Conservation (phyloP, 2,797 vertebrate genomes). For the Hydrocynus forskahlii region DNA sequence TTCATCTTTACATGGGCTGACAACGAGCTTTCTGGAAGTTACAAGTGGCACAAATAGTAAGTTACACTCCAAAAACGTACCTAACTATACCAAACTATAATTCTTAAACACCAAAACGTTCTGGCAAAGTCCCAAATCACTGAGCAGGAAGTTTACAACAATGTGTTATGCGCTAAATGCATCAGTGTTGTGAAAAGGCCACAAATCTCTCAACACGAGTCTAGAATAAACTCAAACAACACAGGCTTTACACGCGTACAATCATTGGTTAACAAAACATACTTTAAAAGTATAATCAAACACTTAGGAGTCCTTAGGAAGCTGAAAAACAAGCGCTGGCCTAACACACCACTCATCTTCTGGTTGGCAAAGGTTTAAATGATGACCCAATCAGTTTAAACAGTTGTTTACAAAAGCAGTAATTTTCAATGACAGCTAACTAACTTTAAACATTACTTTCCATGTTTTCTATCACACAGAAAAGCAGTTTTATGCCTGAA, state of each 20-base stretch:
- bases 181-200: background rate
- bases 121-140: background rate
- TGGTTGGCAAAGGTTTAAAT: no score
- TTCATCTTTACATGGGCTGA: background rate
- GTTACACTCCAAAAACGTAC: background rate
- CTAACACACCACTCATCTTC: background rate
- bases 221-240: background rate
- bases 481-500: no score
- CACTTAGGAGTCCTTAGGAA: background rate
- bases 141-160: slow-evolving; percentile 9
- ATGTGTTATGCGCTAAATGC: background rate
- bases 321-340: background rate
- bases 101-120: slow-evolving; percentile 8
- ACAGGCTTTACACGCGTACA: background rate
- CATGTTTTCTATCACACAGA: no score
- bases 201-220: background rate
- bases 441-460: no score
- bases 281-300: background rate
- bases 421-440: no score
- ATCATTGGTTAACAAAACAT: background rate
- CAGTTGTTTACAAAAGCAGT: no score
- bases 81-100: no score
- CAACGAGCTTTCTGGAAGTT: background rate
- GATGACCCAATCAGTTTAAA: no score
- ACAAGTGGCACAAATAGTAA: background rate